Evolutionary conservation across 2,888 invertebrate species (phyloP), one percentile per base, ranked within the genome.

Genomic region (Drosophila niveifrons): DNA sequence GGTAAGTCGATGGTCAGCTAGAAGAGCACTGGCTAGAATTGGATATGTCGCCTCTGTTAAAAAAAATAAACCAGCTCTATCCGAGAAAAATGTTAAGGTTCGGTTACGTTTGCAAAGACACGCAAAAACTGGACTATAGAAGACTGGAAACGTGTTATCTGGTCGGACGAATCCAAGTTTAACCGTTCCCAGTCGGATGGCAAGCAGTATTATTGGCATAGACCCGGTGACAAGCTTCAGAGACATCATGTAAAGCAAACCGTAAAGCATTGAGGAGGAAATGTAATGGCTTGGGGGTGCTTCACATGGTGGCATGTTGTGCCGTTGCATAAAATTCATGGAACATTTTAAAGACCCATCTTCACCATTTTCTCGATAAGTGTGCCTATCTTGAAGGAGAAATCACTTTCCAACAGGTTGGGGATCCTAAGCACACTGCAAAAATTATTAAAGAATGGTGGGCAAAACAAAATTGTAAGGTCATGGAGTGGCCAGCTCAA

Each of bases 51-150:
- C 47, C 11, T 13, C 31, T 15, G 50, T 36, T 10, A 48, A 66
- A 48, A 66, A 66, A 66, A 57, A 57, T 9, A 64, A 64, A 57
- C 43, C 56, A 56, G 50, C 36, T 46, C 3, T 65, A 39, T 64
- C 50, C 15, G 55, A 55, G 11, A 59, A 61, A 31, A 56, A 66
- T 50, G 39, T 66, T n/a, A 55, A 29, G 28, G 50, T 39, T 9
- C 50, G 55, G 3, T 34, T 51, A 3, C 59, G 61, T 55, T 46
- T n/a, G 43, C 66, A 9, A 36, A 17, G 36, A 29, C 9, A 6
- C 56, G 57, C 18, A 46, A 13, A 56, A 31, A 56, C 3, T 62
- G 44, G 51, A 52, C 34, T 3, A 10, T 62, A n/a, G 31, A 43
- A 3, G 29, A 53, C 44, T 6, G 46, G 34, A 56, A 56, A 36